Evolutionary conservation across 2,888 invertebrate species (phyloP), one percentile per base, ranked within the genome.

Genomic region (Apotomis betuletana): DNA sequence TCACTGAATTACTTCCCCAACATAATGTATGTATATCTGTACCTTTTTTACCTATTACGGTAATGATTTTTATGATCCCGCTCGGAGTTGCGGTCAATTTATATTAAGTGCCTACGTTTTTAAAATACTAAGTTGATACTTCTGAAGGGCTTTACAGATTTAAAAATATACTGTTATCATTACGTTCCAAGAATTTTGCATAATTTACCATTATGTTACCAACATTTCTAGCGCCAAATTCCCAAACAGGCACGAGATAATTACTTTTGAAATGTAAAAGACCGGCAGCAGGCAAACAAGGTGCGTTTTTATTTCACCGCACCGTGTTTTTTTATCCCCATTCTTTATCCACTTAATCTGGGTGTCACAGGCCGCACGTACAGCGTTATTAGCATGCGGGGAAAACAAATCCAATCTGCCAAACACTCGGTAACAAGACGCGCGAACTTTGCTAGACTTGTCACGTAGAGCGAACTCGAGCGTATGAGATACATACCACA

Each of bases 401-500:
- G 81, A 83, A 86, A 90, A 90, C 89, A 90, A 91, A 91, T 89
- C 87, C 89, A 90, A 91, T 91, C 88, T 89, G 87, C 85, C 87
- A 87, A 90, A 90, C 86, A 84, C 83, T 85, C 80, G 81, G 83
- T 83, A 88, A 89, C 89, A 90, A 89, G 89, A 90, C 87, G 81
- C 81, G 82, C 79, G 82, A 90, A 89, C 87, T 90, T 89, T 85
- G 82, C 84, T 76, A 81, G 82, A 86, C 84, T 81, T 85, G 83
- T 86, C 87, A 90, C 87, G 89, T 89, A 87, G 86, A 83, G 78
- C 73, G 77, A 80, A 81, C 81, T 82, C 78, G 74, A 76, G 77
- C 80, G 77, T 85, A 82, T 84, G 78, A 79, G 78, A 85, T 81
- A 82, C 80, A 81, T 74, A 74, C 74, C 52, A 77, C 75, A 76